A percentile compares a stretch with the other conserved stretches of the same genome.
Evolutionary conservation across 2,888 invertebrate genomes (phyloP).

Genomic region (Cosmopolites sordidus): DNA sequence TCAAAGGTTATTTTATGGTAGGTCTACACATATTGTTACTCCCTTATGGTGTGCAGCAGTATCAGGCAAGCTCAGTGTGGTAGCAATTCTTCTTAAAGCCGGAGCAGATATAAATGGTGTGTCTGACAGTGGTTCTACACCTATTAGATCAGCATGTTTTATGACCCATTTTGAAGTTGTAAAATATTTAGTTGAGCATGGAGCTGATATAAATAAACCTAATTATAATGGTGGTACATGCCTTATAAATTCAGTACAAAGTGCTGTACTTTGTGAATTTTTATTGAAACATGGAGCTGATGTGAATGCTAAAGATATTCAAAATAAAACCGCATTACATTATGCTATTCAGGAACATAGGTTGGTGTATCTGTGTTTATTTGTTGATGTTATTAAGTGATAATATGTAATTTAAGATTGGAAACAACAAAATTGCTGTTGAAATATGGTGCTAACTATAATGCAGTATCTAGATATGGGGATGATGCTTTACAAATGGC

Average conservation of each 20-base stretch:
- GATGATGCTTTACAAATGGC: slow-evolving; percentile 88
- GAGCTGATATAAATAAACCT: slow-evolving; percentile 77
- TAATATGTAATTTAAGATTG: slow-evolving; percentile 48
- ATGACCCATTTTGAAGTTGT: slow-evolving; percentile 85
- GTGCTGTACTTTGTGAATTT: slow-evolving; percentile 73
- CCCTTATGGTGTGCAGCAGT: slow-evolving; percentile 93
- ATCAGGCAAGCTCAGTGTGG: slow-evolving; percentile 71
- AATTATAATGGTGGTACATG: slow-evolving; percentile 93
- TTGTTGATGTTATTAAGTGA: background rate
- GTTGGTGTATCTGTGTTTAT: slow-evolving; percentile 32
- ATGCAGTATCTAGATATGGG: slow-evolving; percentile 70
- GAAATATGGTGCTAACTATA: slow-evolving; percentile 74
- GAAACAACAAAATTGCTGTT: slow-evolving; percentile 80
- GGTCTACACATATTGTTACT: slow-evolving; percentile 74
- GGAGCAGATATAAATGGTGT: slow-evolving; percentile 84
- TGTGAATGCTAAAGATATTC: slow-evolving; percentile 83
- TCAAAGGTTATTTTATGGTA: slow-evolving; percentile 2
- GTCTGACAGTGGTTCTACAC: slow-evolving; percentile 84
- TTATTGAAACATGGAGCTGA: slow-evolving; percentile 75
- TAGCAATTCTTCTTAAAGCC: slow-evolving; percentile 71
- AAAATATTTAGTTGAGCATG: slow-evolving; percentile 68
- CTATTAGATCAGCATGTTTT: slow-evolving; percentile 87
- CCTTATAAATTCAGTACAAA: slow-evolving; percentile 89
- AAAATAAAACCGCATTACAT: slow-evolving; percentile 87
- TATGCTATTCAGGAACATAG: slow-evolving; percentile 86